Conservation (phyloP, 2,888 invertebrate genomes). For the Amaurobius ferox region DNA sequence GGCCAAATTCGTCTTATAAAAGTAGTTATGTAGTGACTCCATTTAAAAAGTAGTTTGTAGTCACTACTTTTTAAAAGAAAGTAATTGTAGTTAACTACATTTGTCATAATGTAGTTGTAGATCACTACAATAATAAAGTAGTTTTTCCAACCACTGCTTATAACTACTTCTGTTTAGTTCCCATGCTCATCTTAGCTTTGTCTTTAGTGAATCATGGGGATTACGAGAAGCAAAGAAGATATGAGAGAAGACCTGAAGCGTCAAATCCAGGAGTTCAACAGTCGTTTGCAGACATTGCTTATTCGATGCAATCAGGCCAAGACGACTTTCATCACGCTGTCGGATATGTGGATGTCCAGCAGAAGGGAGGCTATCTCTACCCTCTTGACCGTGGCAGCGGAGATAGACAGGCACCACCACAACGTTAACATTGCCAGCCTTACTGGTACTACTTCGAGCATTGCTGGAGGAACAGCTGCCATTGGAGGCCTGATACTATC, state of each 20-base stretch:
- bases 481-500: constrained; percentile 57
- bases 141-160: no score
- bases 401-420: constrained; percentile 59
- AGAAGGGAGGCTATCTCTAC: constrained; percentile 29
- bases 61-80: no score
- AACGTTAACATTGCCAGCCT: constrained; percentile 66
- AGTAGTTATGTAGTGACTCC: no score
- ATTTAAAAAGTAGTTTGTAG: no score
- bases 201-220: no score
- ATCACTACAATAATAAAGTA: no score
- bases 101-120: no score
- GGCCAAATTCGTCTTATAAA: no score
- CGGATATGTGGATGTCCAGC: constrained; percentile 51
- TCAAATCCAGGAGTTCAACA: constrained; percentile 59
- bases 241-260: constrained; percentile 42
- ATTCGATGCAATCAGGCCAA: constrained; percentile 51
- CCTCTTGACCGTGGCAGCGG: constrained; percentile 13
- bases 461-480: constrained; percentile 58
- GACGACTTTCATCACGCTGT: constrained; percentile 61
- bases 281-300: constrained; percentile 40
- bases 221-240: constrained; percentile 45
- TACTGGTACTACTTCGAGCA: constrained; percentile 56
- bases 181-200: no score
- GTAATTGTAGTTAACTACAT: no score
- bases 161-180: no score